Conservation (phyloP, 37 sponge, comb jelly and placozoan genomes). For the Bolinopsis microptera region DNA sequence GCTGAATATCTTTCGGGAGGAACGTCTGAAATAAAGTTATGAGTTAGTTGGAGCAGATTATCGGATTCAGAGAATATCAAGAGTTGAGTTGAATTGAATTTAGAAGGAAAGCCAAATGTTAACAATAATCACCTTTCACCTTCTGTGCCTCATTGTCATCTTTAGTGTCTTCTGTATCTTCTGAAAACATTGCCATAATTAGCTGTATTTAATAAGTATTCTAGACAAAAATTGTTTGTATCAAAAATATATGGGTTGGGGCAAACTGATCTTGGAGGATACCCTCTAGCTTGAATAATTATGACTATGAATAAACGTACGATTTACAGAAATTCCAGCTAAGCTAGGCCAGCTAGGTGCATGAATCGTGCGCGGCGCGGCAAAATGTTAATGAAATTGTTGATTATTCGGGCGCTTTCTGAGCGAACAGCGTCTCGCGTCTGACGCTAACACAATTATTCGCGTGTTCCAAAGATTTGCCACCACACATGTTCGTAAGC, state of each 20-base stretch:
- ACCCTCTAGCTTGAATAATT: no score
- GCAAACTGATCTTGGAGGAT: not conserved
- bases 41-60: not conserved
- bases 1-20: conserved; percentile 45
- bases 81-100: not conserved
- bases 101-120: not conserved
- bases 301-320: no score
- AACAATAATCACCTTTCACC: conserved; percentile 40
- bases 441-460: not conserved
- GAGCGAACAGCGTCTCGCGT: not conserved
- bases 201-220: not conserved
- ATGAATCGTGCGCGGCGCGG: not conserved
- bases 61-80: not conserved
- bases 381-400: not conserved
- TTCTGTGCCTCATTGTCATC: not conserved
- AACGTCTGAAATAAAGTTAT: not conserved
- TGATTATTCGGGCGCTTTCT: not conserved
- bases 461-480: not conserved
- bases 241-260: not conserved
- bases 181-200: not conserved
- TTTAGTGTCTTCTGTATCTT: not conserved
- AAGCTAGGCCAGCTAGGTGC: no score
- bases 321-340: no score
- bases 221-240: no score
- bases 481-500: not conserved